A percentile compares a stretch with the other conserved stretches of the same genome.
Conservation (phyloP, 1,140 invertebrate genomes). For the Cherax destructor region DNA sequence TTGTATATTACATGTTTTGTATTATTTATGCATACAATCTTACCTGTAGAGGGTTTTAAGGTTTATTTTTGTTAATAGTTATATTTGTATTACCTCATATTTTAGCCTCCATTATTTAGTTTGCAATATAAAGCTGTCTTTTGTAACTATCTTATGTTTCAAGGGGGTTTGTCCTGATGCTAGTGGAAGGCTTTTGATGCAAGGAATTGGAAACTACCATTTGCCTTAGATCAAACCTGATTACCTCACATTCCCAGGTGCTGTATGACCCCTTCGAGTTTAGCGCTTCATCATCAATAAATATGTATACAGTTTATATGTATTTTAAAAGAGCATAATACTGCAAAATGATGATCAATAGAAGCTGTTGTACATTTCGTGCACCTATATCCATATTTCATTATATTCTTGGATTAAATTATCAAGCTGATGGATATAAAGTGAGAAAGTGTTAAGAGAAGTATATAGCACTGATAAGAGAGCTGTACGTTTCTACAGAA, state of each 20-base stretch:
- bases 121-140: constrained; percentile 23
- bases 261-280: too few species aligned
- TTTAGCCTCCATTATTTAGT: constrained; percentile 27
- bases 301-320: too few species aligned
- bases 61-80: constrained; percentile 38
- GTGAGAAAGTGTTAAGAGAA: too few species aligned
- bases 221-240: not conserved
- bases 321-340: not conserved
- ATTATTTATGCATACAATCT: constrained; percentile 25
- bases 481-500: too few species aligned
- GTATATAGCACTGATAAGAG: too few species aligned
- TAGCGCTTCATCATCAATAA: too few species aligned
- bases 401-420: too few species aligned
- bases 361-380: not conserved
- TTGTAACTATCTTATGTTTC: not conserved
- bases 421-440: too few species aligned
- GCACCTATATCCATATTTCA: too few species aligned
- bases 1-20: constrained; percentile 18
- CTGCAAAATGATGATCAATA: not conserved
- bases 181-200: too few species aligned
- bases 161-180: too few species aligned
- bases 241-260: too few species aligned
- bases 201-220: not conserved
- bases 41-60: constrained; percentile 39
- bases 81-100: constrained; percentile 33